A percentile compares a stretch with the other conserved stretches of the same genome.
Conservation (phyloP, 2,888 invertebrate species). For the Nemurella pictetii region DNA sequence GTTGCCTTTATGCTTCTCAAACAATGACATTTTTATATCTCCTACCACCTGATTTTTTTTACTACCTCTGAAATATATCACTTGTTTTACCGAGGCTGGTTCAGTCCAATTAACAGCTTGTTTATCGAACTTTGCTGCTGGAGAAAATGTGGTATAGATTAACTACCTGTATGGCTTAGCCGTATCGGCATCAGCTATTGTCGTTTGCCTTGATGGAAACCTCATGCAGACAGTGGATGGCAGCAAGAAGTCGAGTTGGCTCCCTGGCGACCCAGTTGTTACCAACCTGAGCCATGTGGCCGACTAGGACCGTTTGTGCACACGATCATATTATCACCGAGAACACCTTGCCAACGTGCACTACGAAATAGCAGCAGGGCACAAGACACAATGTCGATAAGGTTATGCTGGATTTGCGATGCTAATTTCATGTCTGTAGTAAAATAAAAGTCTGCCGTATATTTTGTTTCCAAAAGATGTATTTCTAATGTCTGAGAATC, state of each 20-base stretch:
- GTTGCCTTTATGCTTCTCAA: background rate
- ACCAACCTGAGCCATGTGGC: too few relatives aligned
- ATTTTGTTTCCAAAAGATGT: too few relatives aligned
- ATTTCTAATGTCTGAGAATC: too few relatives aligned
- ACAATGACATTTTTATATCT: background rate
- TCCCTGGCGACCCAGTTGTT: background rate
- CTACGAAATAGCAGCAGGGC: too few relatives aligned
- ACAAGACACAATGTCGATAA: too few relatives aligned
- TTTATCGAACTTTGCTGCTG: background rate
- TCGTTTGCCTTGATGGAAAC: constrained; percentile 8
- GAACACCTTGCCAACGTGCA: too few relatives aligned
- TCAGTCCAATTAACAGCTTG: constrained; percentile 4
- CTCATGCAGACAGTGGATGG: background rate
- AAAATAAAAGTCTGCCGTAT: too few relatives aligned
- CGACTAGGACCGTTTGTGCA: too few relatives aligned
- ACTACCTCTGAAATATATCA: background rate
- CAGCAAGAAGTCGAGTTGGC: background rate
- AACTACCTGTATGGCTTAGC: background rate
- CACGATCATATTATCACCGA: too few relatives aligned
- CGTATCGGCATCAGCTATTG: background rate
- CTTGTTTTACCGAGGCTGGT: too few relatives aligned
- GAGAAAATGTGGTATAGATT: background rate
- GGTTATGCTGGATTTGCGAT: too few relatives aligned
- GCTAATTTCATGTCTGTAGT: too few relatives aligned
- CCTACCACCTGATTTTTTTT: background rate